These are phyloP conservation scores for Pantherophis guttatus DNA, from an alignment of 2,113 vertebrate genomes.

Conservation along the genomic window DNA sequence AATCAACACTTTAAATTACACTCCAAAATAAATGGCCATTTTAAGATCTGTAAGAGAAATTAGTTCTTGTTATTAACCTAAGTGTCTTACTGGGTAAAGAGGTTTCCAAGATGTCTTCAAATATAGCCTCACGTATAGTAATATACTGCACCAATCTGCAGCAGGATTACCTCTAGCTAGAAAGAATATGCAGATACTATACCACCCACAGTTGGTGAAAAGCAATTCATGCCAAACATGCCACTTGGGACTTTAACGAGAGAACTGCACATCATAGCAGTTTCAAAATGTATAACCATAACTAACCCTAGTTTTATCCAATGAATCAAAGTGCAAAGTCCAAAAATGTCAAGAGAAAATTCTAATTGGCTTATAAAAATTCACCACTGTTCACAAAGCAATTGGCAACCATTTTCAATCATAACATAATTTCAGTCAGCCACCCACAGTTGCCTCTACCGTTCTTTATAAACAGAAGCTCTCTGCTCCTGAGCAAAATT, in stretches of 20 bases:
- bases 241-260: not conserved
- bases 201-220: not conserved
- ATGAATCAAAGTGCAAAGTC: not conserved
- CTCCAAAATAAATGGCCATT: not conserved
- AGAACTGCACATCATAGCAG: not conserved
- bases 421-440: not conserved
- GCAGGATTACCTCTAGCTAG: not conserved
- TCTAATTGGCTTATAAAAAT: not conserved
- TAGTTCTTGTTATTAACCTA: not conserved
- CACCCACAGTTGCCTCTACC: not conserved
- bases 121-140: not conserved
- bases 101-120: not conserved
- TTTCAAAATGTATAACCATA: not conserved
- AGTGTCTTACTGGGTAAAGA: not conserved
- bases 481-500: not conserved
- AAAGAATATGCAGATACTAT: not conserved
- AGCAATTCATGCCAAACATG: not conserved
- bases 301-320: not conserved
- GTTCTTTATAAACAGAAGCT: not conserved
- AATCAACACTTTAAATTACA: not conserved
- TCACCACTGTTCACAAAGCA: not conserved
- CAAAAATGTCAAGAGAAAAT: not conserved
- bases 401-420: not conserved
- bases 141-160: not conserved
- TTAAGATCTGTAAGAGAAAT: not conserved